Percentiles rank a stretch among this genome's conserved stretches.
Evolutionary conservation across 2,113 vertebrate species (phyloP).

Genomic region (Lepus timidus): DNA sequence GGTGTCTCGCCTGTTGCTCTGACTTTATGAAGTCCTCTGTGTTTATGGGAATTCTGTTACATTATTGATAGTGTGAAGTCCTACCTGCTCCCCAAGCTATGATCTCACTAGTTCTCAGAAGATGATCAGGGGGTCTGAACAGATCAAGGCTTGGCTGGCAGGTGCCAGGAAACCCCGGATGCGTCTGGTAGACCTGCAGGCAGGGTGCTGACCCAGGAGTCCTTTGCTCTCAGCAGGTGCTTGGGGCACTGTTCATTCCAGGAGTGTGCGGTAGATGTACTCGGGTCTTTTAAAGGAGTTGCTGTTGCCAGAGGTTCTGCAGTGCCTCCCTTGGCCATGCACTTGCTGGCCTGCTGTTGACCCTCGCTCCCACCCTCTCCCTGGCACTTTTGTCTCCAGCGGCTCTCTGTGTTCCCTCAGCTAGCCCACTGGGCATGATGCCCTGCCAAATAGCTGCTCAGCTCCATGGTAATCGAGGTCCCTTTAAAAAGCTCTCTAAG

Average conservation of each 20-base stretch:
- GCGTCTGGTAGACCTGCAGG: background rate
- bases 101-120: constrained; percentile 66
- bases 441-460: constrained; percentile 4
- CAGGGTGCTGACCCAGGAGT: background rate
- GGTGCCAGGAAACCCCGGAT: constrained; percentile 55
- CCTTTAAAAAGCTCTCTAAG: constrained; percentile 9
- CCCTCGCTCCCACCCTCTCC: background rate
- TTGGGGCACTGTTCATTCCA: background rate
- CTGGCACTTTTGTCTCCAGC: background rate
- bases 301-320: background rate
- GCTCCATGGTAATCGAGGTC: background rate
- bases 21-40: constrained; percentile 40
- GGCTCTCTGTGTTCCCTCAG: background rate
- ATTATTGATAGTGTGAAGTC: constrained; percentile 68
- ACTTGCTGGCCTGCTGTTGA: background rate
- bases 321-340: background rate
- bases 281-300: background rate
- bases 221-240: background rate
- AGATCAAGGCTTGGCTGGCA: constrained; percentile 65
- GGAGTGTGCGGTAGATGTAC: background rate
- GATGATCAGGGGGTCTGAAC: constrained; percentile 55
- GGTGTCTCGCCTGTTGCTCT: background rate
- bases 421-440: background rate
- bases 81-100: background rate
- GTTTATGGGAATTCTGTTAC: constrained; percentile 58